Conservation (phyloP, 2,113 vertebrate genomes). For the Istiophorus platypterus region DNA sequence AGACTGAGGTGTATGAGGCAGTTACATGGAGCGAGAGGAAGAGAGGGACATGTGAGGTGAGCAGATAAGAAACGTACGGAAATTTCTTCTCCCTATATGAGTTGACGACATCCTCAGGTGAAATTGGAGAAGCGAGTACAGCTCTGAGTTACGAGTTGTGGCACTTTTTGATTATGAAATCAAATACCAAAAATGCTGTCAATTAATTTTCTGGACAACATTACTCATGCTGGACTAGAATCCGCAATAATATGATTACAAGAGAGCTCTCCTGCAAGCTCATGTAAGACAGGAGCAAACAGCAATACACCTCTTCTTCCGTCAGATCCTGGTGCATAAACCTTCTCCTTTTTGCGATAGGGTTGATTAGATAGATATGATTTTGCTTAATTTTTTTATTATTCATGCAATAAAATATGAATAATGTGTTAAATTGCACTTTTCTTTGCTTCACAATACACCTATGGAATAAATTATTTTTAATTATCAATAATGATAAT, state of each 20-base stretch:
- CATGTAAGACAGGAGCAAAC: slow-evolving; percentile 5
- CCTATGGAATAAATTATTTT: neutral
- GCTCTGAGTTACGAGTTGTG: slow-evolving; percentile 53
- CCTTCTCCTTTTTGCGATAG: too few relatives aligned
- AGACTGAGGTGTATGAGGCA: neutral
- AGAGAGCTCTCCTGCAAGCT: neutral
- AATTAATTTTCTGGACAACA: slow-evolving; percentile 7
- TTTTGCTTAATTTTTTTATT: neutral
- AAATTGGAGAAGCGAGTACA: slow-evolving; percentile 50
- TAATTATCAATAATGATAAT: neutral
- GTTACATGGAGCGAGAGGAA: neutral
- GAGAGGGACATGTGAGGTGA: slow-evolving; percentile 10
- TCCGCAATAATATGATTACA: slow-evolving; percentile 21
- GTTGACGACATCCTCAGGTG: slow-evolving; percentile 35
- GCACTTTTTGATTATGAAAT: neutral
- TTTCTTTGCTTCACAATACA: neutral
- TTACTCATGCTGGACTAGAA: slow-evolving; percentile 10
- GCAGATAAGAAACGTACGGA: neutral
- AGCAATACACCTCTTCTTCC: neutral
- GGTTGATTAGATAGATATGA: too few relatives aligned
- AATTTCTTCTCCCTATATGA: slow-evolving; percentile 25
- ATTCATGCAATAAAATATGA: too few relatives aligned
- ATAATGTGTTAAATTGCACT: too few relatives aligned
- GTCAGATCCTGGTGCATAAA: too few relatives aligned
- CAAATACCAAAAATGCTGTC: neutral